phyloP scores from a whole-genome alignment of 1,140 invertebrate species.

The Diachasma alloeum region DNA sequence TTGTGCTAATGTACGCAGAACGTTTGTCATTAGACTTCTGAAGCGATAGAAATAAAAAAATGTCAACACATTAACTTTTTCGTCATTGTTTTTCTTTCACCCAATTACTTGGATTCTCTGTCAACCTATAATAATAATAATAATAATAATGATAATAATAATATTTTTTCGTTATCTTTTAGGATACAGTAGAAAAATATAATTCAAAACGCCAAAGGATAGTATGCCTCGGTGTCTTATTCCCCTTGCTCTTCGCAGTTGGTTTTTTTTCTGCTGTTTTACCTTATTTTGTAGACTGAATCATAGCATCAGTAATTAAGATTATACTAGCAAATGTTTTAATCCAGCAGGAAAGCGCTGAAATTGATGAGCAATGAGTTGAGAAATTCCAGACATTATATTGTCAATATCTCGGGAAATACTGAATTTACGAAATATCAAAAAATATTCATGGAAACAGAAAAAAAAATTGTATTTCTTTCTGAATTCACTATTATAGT shows the following conservation, averaged over 20 bases:
- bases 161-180: slow-evolving; percentile 32
- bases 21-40: slow-evolving; percentile 13
- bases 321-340: background rate
- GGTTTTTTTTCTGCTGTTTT: slow-evolving; percentile 6
- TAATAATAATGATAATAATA: slow-evolving; percentile 22
- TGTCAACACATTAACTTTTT: slow-evolving; percentile 4
- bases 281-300: background rate
- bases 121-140: slow-evolving; percentile 25
- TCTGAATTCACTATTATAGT: too few relatives aligned
- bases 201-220: slow-evolving; percentile 58
- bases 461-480: too few relatives aligned
- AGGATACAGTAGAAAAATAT: slow-evolving; percentile 64
- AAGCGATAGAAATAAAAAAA: slow-evolving; percentile 17
- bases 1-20: background rate
- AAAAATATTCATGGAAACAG: background rate
- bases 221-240: slow-evolving; percentile 43
- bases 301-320: background rate
- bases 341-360: background rate
- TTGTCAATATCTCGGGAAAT: background rate
- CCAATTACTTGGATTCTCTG: slow-evolving; percentile 1
- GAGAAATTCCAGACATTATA: background rate
- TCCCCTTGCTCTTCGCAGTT: slow-evolving; percentile 11
- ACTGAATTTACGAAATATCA: too few relatives aligned
- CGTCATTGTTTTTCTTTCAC: background rate
- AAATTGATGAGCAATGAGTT: too few relatives aligned